A percentile compares a stretch with the other conserved stretches of the same genome.
These are phyloP conservation scores for Diorhabda elongata DNA, from an alignment of 1,140 invertebrate genomes.

Conservation along the genomic window DNA sequence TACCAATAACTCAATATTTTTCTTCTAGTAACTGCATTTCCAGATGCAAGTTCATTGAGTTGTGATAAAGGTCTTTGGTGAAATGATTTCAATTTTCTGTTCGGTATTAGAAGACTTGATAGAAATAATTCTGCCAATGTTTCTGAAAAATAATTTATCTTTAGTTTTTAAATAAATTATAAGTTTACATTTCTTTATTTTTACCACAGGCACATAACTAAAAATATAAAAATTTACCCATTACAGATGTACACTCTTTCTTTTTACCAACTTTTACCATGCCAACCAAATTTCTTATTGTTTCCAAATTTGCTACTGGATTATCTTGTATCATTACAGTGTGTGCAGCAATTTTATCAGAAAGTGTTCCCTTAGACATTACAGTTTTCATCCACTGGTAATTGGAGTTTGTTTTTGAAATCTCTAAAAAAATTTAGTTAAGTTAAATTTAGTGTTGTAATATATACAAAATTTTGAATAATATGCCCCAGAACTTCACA, in stretches of 20 bases:
- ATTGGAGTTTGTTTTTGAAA: conserved; percentile 52
- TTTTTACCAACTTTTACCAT: conserved; percentile 81
- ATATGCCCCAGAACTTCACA: no score
- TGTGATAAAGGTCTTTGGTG: conserved; percentile 60
- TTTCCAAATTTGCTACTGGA: conserved; percentile 72
- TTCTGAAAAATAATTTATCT: conserved; percentile 47
- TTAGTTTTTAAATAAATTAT: conserved; percentile 7
- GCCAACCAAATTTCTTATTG: conserved; percentile 66
- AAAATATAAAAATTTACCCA: conserved; percentile 49
- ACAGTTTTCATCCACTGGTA: conserved; percentile 77
- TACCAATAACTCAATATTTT: conserved; percentile 62
- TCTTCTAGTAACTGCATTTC: conserved; percentile 52
- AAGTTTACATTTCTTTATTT: conserved; percentile 4
- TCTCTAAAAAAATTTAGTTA: conserved; percentile 39
- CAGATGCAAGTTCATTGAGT: conserved; percentile 51
- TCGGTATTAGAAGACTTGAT: conserved; percentile 67
- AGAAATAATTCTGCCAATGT: conserved; percentile 75
- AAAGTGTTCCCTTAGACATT: conserved; percentile 71
- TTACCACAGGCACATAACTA: conserved; percentile 10
- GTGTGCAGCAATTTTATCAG: conserved; percentile 82
- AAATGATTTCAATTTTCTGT: conserved; percentile 70
- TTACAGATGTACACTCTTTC: conserved; percentile 64
- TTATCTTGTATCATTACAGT: conserved; percentile 80
- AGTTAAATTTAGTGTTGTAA: no score
- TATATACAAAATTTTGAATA: no score